Conservation (phyloP, 2,113 vertebrate genomes). For the Chunga burmeisteri region DNA sequence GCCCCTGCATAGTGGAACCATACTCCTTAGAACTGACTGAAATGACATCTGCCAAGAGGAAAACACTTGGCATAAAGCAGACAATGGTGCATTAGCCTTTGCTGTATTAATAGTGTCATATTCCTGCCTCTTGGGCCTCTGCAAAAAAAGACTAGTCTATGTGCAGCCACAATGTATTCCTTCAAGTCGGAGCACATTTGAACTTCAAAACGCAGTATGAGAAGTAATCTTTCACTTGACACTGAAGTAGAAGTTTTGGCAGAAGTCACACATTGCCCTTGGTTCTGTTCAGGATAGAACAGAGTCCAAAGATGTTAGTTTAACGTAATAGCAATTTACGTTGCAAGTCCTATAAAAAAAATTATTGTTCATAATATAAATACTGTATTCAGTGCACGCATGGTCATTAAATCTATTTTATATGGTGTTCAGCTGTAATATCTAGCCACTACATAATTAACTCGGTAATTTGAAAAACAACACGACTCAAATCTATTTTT, state of each 20-base stretch:
- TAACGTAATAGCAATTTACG: background rate
- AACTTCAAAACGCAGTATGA: background rate
- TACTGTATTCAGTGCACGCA: background rate
- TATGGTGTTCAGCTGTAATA: background rate
- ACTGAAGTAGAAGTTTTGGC: background rate
- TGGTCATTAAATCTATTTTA: background rate
- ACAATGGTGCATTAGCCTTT: background rate
- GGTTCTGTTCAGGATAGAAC: background rate
- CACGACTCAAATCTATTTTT: background rate
- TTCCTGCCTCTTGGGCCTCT: background rate
- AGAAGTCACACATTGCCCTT: background rate
- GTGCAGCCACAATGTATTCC: background rate
- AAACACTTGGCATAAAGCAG: background rate
- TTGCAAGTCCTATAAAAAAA: background rate
- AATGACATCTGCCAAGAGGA: background rate
- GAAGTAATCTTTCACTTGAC: background rate
- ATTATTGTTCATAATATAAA: background rate
- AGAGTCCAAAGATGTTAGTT: background rate
- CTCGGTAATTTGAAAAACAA: conserved; percentile 2
- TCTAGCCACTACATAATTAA: conserved; percentile 11
- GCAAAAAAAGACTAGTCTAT: background rate
- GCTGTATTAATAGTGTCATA: background rate
- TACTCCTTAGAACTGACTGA: background rate
- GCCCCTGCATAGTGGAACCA: background rate
- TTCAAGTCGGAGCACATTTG: background rate